Evolutionary conservation across 2,113 vertebrate species (phyloP).

Genomic region (Jaculus jaculus): DNA sequence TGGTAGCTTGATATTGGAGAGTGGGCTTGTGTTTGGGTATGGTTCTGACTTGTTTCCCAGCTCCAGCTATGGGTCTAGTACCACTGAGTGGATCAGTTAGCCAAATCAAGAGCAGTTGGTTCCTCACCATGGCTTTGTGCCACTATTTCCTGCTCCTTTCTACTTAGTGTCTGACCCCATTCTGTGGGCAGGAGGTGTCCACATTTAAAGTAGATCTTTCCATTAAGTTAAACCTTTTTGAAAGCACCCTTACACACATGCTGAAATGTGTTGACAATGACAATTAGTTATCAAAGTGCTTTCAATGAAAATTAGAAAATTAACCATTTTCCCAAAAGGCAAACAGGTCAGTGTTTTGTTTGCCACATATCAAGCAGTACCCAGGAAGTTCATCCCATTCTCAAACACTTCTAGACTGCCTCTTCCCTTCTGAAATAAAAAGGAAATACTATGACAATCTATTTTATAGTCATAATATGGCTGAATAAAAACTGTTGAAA

Average conservation of each 20-base stretch:
- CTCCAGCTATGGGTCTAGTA: too few relatives aligned
- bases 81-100: too few relatives aligned
- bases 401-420: background rate
- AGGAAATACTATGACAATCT: background rate
- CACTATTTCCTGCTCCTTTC: background rate
- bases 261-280: background rate
- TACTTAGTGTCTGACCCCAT: background rate
- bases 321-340: background rate
- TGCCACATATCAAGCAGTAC: background rate
- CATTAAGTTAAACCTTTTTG: background rate
- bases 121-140: too few relatives aligned
- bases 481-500: background rate
- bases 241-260: background rate
- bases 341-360: background rate
- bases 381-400: background rate
- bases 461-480: background rate
- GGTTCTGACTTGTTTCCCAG: too few relatives aligned
- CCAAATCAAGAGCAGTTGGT: too few relatives aligned
- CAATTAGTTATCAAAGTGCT: background rate
- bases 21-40: too few relatives aligned
- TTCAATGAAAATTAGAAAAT: slow-evolving; percentile 2
- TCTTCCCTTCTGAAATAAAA: slow-evolving; percentile 3
- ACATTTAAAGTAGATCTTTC: background rate
- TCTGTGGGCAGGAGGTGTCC: background rate
- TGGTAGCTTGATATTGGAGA: too few relatives aligned